These are phyloP conservation scores for Myotis myotis DNA, from an alignment of 2,797 vertebrate species.

Conservation along the genomic window DNA sequence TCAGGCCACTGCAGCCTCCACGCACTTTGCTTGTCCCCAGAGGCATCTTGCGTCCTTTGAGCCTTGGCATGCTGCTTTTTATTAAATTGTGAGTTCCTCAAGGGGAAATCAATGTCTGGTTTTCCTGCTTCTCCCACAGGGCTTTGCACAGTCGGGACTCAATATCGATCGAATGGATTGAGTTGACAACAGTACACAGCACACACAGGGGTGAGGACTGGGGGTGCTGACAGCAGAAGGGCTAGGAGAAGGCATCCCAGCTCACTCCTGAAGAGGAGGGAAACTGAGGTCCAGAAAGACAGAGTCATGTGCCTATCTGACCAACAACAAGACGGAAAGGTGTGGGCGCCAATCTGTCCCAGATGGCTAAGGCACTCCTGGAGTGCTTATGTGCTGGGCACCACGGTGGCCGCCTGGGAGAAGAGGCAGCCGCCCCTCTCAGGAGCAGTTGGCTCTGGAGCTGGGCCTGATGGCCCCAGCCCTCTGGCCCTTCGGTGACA, in stretches of 20 bases:
- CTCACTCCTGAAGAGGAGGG: background rate
- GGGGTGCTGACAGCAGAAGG: background rate
- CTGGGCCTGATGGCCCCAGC: background rate
- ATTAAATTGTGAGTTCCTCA: background rate
- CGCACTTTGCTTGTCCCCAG: background rate
- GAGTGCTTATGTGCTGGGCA: background rate
- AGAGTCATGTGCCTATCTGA: background rate
- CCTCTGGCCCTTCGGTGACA: background rate
- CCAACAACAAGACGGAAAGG: background rate
- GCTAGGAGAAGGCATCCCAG: no score
- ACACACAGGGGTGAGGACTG: background rate
- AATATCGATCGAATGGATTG: background rate
- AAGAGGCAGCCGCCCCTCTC: fast-evolving
- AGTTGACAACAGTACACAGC: background rate
- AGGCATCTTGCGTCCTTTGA: background rate
- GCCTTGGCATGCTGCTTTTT: background rate
- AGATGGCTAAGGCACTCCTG: fast-evolving
- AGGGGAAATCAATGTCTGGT: background rate
- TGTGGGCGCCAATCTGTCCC: background rate
- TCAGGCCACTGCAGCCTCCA: background rate
- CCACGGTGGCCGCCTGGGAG: no score
- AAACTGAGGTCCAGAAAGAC: background rate
- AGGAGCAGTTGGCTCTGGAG: background rate
- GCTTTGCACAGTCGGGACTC: background rate
- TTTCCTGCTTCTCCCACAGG: background rate